Base-by-base conservation (phyloP, 2,113 vertebrate genomes). In the Mugil cephalus region DNA sequence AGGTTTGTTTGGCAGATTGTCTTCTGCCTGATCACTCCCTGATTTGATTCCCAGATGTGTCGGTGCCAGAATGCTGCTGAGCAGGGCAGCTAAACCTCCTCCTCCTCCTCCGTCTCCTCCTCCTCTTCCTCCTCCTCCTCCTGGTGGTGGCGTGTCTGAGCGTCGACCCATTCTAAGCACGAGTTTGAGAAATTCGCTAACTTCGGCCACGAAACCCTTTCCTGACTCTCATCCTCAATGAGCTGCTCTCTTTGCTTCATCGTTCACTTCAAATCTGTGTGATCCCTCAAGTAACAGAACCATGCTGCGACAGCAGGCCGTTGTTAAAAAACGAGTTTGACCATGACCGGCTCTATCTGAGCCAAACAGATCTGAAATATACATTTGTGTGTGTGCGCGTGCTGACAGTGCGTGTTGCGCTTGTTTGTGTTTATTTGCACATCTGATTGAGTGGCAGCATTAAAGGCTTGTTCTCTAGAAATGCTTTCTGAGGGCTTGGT, bases 291-390 rank as follows among this genome's bases (percentile, higher is more conserved):
- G 82, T 84, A 10, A 62, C 67, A 81, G 35, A 76, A 53, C 73
- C 79, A 35, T 14, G 78, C 77, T 63, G 77, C 70, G 76, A 84
- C 56, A 80, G 70, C 47, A 66, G 65, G 71, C 48, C 74, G 64
- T 88, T 82, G 76, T 87, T 69, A 67, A 64, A 82, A 87, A 89
- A 71, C 63, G 39, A 87, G 79, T 81, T 77, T 60, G 82, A 65
- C 75, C 62, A 66, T 70, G 83, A 76, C 76, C 59, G 76, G 34
- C 43, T 81, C 74, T 55, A n/a, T 79, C 42, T 43, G 54, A 76
- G 63, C 35, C 71, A 54, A 70, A 69, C 59, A 54, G 63, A 78
- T 80, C 61, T 68, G 39, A 60, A 83, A 78, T 61, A 71, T 15
- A 43, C 68, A 19, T 36, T 59, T 43, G 11, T 64, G 45, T 68